Percentiles rank a stretch among this genome's conserved stretches.
These are phyloP conservation scores for Meghimatium bilineatum DNA, from an alignment of 2,888 invertebrate species.

Conservation along the genomic window DNA sequence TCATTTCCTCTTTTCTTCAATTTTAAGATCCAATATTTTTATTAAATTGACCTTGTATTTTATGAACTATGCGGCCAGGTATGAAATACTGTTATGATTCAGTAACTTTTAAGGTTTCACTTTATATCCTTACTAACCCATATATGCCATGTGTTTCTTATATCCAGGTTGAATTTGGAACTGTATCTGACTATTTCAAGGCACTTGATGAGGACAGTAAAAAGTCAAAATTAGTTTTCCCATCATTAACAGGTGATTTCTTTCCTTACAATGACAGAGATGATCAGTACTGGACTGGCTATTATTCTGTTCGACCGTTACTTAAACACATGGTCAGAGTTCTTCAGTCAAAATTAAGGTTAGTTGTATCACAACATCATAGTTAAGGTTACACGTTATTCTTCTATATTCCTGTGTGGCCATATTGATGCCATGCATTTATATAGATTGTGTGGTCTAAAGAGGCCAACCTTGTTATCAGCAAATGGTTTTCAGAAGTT, in stretches of 20 bases:
- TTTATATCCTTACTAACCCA: neutral
- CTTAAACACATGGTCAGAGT: conserved; percentile 71
- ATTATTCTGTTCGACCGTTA: conserved; percentile 75
- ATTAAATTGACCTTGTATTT: too few species aligned
- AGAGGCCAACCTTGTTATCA: too few species aligned
- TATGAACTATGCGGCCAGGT: too few species aligned
- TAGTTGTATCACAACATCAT: neutral
- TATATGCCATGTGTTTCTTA: neutral
- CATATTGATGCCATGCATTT: too few species aligned
- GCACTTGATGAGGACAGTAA: conserved; percentile 54
- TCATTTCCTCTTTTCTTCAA: too few species aligned
- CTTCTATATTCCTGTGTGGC: too few species aligned
- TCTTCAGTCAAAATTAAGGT: conserved; percentile 70
- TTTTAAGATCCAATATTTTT: too few species aligned
- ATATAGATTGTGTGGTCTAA: too few species aligned
- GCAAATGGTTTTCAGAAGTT: too few species aligned
- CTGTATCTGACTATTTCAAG: conserved; percentile 74
- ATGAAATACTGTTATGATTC: too few species aligned
- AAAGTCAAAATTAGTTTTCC: conserved; percentile 53
- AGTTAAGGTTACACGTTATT: too few species aligned
- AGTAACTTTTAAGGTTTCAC: neutral
- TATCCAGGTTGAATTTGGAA: conserved; percentile 74
- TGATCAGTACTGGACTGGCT: conserved; percentile 78
- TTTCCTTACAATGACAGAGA: conserved; percentile 76
- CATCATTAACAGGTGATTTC: conserved; percentile 74